Percentiles rank a stretch among this genome's conserved stretches.
phyloP scores from a whole-genome alignment of 2,888 invertebrate genomes.

The Tineola bisselliella region DNA sequence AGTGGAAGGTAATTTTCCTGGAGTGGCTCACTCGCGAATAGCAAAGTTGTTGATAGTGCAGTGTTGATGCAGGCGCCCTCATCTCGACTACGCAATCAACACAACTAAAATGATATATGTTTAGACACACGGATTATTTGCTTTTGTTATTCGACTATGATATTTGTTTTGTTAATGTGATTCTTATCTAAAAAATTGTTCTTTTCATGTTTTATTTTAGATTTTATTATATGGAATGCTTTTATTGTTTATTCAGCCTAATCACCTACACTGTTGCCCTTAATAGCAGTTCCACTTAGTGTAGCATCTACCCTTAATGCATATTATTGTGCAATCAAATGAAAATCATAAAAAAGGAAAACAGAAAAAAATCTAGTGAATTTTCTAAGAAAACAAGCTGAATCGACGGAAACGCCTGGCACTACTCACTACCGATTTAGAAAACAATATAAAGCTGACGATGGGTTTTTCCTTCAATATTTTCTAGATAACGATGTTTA shows the following conservation, averaged over 20 bases:
- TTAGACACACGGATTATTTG: background rate
- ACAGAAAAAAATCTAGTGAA: slow-evolving; percentile 31
- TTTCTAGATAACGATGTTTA: slow-evolving; percentile 47
- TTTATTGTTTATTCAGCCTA: background rate
- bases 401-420: slow-evolving; percentile 48
- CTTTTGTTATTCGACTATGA: background rate
- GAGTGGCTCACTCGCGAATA: slow-evolving; percentile 40
- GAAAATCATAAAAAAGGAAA: slow-evolving; percentile 25
- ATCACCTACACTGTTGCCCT: no score
- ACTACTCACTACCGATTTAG: slow-evolving; percentile 51
- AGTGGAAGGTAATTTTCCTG: slow-evolving; percentile 52
- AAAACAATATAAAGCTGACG: slow-evolving; percentile 55
- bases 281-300: no score
- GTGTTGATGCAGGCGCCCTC: background rate
- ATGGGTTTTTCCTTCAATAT: slow-evolving; percentile 41
- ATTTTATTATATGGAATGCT: background rate
- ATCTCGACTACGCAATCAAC: slow-evolving; percentile 1
- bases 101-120: background rate
- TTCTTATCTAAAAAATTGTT: background rate
- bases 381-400: slow-evolving; percentile 45
- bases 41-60: slow-evolving; percentile 8
- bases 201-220: background rate
- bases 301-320: background rate
- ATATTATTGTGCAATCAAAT: slow-evolving; percentile 22
- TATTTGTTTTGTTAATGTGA: background rate